Evolutionary conservation across 2,797 vertebrate genomes (phyloP).

Genomic region (Protosalanx chinensis): DNA sequence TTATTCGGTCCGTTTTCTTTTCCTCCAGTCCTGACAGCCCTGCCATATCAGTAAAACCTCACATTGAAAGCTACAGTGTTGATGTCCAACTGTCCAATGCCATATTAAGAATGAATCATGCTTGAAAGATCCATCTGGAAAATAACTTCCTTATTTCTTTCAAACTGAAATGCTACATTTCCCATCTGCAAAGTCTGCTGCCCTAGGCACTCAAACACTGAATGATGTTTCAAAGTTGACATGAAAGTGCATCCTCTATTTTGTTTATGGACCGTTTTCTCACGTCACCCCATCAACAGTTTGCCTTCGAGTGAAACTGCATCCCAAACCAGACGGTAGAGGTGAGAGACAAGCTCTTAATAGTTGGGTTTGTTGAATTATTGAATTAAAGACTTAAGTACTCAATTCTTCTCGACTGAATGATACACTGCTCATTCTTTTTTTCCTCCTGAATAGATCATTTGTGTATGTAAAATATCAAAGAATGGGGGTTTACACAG

Average conservation of each 20-base stretch:
- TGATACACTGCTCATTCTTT: slow-evolving; percentile 69
- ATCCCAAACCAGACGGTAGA: slow-evolving; percentile 64
- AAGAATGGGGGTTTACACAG: slow-evolving; percentile 74
- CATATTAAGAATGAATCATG: slow-evolving; percentile 51
- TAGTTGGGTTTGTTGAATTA: slow-evolving; percentile 74
- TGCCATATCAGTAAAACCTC: slow-evolving; percentile 53
- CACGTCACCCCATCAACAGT: slow-evolving; percentile 58
- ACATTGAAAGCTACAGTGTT: slow-evolving; percentile 49
- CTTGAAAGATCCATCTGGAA: slow-evolving; percentile 33
- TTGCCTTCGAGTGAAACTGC: slow-evolving; percentile 66
- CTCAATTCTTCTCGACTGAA: slow-evolving; percentile 73
- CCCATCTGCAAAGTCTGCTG: not conserved
- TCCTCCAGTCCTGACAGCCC: slow-evolving; percentile 31
- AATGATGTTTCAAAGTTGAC: slow-evolving; percentile 52
- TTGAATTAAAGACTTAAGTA: slow-evolving; percentile 79
- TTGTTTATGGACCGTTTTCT: slow-evolving; percentile 56
- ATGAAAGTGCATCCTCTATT: slow-evolving; percentile 53
- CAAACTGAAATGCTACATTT: not conserved
- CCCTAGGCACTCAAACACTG: slow-evolving; percentile 44
- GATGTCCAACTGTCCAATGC: slow-evolving; percentile 31
- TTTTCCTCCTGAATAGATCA: slow-evolving; percentile 74
- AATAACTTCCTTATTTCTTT: not conserved
- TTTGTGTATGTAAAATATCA: slow-evolving; percentile 71
- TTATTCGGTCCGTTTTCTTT: slow-evolving; percentile 42
- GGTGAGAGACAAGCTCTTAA: slow-evolving; percentile 74